phyloP scores from a whole-genome alignment of 2,797 vertebrate species.

The Onychomys torridus region DNA sequence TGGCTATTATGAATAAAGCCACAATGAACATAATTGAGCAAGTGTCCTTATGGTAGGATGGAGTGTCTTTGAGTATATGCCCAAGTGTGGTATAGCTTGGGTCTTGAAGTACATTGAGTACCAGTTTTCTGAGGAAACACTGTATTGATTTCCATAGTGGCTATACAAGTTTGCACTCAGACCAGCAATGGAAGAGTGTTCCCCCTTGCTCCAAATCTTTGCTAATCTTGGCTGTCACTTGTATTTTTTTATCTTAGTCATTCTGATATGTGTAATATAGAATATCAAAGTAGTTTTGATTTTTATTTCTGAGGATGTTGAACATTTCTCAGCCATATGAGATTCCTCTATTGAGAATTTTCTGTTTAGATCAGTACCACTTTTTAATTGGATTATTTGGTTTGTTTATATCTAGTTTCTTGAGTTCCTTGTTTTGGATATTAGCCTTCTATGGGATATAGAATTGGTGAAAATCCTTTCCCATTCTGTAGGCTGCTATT shows the following conservation, averaged over 20 bases:
- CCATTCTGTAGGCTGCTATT: background rate
- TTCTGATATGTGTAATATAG: background rate
- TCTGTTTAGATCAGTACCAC: background rate
- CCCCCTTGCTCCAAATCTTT: background rate
- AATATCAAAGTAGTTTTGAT: background rate
- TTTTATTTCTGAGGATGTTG: background rate
- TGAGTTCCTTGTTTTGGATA: background rate
- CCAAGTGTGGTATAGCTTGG: background rate
- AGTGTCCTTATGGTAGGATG: background rate
- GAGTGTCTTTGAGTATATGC: background rate
- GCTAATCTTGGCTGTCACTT: background rate
- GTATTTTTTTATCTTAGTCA: background rate
- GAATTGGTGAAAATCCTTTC: background rate
- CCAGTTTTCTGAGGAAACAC: background rate
- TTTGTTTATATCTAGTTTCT: background rate
- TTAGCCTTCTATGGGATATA: background rate
- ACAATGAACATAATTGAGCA: background rate
- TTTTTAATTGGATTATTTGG: background rate
- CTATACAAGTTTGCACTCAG: background rate
- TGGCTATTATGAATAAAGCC: background rate
- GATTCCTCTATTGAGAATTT: background rate
- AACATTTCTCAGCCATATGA: background rate
- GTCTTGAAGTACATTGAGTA: background rate
- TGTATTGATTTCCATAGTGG: background rate
- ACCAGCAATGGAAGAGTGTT: background rate